Evolutionary conservation across 2,797 vertebrate species (phyloP).

Genomic region (Myiotriccus ornatus): DNA sequence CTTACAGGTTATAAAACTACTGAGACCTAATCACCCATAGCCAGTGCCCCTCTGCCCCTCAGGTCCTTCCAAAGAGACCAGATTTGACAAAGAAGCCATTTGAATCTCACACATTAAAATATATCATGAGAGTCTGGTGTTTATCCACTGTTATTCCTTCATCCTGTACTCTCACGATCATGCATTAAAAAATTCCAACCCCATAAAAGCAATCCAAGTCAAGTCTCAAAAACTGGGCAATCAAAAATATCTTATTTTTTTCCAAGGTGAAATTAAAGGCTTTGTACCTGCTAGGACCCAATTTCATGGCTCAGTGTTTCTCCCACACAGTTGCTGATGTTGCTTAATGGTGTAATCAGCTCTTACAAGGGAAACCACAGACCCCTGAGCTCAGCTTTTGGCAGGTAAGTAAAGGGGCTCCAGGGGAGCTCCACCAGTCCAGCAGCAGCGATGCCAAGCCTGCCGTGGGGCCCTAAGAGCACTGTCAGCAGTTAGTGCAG

Average conservation of each 20-base stretch:
- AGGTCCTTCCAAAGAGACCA: not conserved
- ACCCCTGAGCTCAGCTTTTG: not conserved
- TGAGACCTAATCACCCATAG: not conserved
- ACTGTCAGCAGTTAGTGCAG: not conserved
- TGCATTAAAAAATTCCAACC: not conserved
- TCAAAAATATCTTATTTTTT: not conserved
- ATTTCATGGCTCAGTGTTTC: constrained; percentile 34
- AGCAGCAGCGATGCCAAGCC: not conserved
- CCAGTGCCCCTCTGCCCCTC: not conserved
- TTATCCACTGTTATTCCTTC: not conserved
- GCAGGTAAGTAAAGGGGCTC: not conserved
- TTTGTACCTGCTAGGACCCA: constrained; percentile 1
- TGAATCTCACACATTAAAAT: not conserved
- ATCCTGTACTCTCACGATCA: not conserved
- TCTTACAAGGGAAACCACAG: constrained; percentile 4
- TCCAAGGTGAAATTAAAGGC: not conserved
- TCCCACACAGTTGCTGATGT: constrained; percentile 16
- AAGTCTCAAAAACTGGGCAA: not conserved
- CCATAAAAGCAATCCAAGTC: not conserved
- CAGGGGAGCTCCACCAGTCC: not conserved
- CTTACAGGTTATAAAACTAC: not conserved
- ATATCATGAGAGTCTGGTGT: accelerated
- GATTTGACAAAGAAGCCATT: not conserved
- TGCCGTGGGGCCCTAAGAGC: not conserved
- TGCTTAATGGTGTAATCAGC: not conserved